Evolutionary conservation across 2,113 vertebrate genomes (phyloP).

Genomic region (Chaetura pelagica): DNA sequence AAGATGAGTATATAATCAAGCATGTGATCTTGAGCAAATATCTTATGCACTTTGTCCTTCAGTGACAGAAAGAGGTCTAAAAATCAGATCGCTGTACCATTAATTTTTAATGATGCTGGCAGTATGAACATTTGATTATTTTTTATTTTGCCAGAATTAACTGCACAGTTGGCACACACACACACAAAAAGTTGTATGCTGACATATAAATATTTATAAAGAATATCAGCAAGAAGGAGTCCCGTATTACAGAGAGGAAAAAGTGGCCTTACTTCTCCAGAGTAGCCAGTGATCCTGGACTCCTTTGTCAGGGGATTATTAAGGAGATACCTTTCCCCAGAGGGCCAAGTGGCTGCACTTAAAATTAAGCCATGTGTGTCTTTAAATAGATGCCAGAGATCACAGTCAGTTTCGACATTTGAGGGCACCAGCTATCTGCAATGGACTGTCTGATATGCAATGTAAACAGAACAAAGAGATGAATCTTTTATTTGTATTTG

Average conservation of each 20-base stretch:
- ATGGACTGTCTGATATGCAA: not conserved
- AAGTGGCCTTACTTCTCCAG: not conserved
- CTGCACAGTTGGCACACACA: not conserved
- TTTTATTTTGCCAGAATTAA: not conserved
- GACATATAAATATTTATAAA: not conserved
- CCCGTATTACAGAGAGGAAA: not conserved
- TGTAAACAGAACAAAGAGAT: constrained; percentile 22
- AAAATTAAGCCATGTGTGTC: not conserved
- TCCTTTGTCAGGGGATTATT: not conserved
- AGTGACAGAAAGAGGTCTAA: not conserved
- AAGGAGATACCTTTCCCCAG: not conserved
- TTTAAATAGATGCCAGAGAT: constrained; percentile 23
- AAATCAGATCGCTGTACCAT: not conserved
- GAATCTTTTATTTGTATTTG: not conserved
- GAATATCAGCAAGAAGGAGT: not conserved
- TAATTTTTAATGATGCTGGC: not conserved
- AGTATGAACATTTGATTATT: not conserved
- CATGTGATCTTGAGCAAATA: not conserved
- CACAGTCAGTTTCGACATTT: not conserved
- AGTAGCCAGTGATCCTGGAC: not conserved
- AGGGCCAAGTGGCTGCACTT: not conserved
- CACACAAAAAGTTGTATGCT: not conserved
- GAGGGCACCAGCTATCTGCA: not conserved
- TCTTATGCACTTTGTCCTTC: not conserved
- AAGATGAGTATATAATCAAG: not conserved